Percentiles rank a stretch among this genome's conserved stretches.
Conservation (phyloP, 2,888 invertebrate species). For the Epistrophella euchroma region DNA sequence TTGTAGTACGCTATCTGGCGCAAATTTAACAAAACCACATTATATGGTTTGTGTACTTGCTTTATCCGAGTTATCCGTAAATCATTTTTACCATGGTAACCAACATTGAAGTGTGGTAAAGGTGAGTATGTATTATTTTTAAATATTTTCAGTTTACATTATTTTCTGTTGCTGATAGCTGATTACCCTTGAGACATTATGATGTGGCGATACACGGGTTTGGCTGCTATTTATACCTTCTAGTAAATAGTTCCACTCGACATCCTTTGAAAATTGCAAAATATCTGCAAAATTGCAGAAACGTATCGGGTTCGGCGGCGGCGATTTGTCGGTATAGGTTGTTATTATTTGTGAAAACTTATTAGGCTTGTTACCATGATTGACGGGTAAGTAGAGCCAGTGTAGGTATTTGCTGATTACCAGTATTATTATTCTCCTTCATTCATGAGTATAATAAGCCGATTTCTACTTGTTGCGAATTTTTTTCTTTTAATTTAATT, state of each 20-base stretch:
- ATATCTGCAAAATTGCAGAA: conserved; percentile 39
- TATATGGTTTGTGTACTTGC: not conserved
- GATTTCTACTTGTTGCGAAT: conserved; percentile 6
- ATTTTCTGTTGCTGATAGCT: too few species aligned
- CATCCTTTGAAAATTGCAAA: conserved; percentile 44
- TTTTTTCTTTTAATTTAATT: not conserved
- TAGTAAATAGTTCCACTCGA: conserved; percentile 21
- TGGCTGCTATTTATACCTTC: not conserved
- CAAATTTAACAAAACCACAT: not conserved
- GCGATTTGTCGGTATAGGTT: conserved; percentile 47
- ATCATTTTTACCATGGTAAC: not conserved
- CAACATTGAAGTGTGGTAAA: not conserved
- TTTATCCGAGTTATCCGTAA: conserved; percentile 11
- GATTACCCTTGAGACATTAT: not conserved
- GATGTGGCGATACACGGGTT: conserved; percentile 25
- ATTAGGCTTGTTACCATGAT: conserved; percentile 66
- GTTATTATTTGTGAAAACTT: conserved; percentile 41
- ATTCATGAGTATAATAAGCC: conserved; percentile 26
- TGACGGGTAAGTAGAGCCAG: conserved; percentile 35
- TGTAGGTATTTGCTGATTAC: conserved; percentile 60
- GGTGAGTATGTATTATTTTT: not conserved
- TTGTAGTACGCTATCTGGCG: not conserved
- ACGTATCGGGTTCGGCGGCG: conserved; percentile 2
- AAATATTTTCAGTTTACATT: too few species aligned
- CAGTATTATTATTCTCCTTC: conserved; percentile 13